phyloP scores from a whole-genome alignment of 2,113 vertebrate species.

The Catharus minimus region DNA sequence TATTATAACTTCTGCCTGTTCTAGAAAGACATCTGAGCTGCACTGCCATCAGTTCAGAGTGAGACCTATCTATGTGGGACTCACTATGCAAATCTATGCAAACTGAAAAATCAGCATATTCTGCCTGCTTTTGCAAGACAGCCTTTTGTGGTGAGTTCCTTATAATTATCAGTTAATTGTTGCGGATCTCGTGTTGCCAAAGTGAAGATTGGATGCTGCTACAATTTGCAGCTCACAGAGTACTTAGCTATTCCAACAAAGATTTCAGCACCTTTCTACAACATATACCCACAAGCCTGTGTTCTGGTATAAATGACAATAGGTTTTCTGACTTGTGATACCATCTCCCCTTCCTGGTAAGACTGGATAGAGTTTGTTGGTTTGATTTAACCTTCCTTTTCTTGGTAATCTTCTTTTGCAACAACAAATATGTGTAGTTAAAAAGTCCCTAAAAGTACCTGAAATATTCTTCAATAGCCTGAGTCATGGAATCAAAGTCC shows the following conservation, averaged over 20 bases:
- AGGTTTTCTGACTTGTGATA: neutral
- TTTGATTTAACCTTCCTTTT: neutral
- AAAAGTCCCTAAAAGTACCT: neutral
- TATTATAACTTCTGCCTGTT: neutral
- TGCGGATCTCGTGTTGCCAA: neutral
- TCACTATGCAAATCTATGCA: neutral
- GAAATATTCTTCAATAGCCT: neutral
- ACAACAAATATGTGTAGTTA: neutral
- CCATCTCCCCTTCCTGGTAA: neutral
- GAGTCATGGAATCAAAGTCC: neutral
- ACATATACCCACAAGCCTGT: neutral
- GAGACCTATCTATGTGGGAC: neutral
- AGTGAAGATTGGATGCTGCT: neutral
- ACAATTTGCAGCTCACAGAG: neutral
- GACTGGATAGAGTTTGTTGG: neutral
- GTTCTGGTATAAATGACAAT: neutral
- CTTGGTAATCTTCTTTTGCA: neutral
- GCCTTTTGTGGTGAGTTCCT: slow-evolving; percentile 22
- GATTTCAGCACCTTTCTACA: neutral
- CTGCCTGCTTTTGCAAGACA: slow-evolving; percentile 28
- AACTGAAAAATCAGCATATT: slow-evolving; percentile 25
- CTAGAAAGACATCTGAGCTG: neutral
- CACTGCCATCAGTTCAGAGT: neutral
- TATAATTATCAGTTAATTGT: slow-evolving; percentile 38
- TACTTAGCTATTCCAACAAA: neutral